A percentile compares a stretch with the other conserved stretches of the same genome.
These are phyloP conservation scores for Heloderma charlesbogerti DNA, from an alignment of 2,113 vertebrate genomes.

Conservation along the genomic window DNA sequence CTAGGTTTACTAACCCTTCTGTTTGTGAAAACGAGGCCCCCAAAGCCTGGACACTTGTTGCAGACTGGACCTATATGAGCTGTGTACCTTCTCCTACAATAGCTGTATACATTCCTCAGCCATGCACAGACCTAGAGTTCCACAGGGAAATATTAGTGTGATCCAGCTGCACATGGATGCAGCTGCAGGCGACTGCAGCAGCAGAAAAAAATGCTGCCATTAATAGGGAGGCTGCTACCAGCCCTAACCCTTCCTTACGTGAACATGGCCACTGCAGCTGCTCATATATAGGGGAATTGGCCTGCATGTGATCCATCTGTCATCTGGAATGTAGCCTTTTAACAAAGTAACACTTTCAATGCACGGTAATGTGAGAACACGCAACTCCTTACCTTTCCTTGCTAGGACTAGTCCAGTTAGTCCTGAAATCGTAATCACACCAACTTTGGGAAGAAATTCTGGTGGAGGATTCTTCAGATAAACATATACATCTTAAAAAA, in stretches of 20 bases:
- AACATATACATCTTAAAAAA: conserved; percentile 83
- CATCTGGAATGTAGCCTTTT: background rate
- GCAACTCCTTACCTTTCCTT: conserved; percentile 81
- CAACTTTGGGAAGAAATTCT: conserved; percentile 86
- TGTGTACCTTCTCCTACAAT: background rate
- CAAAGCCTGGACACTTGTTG: background rate
- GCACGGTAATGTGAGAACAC: background rate
- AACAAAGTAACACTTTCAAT: background rate
- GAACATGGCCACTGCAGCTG: background rate
- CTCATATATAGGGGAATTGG: background rate
- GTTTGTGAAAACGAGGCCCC: background rate
- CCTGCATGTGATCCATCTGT: background rate
- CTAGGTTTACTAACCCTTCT: background rate
- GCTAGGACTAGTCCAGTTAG: conserved; percentile 85
- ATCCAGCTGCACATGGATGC: too few relatives aligned
- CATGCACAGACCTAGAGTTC: background rate
- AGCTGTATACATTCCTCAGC: background rate
- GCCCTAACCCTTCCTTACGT: too few relatives aligned
- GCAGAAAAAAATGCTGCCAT: background rate
- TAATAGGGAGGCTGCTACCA: background rate
- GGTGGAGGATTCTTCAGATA: conserved; percentile 90
- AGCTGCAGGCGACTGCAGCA: too few relatives aligned
- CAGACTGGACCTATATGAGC: background rate
- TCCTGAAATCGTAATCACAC: conserved; percentile 85
- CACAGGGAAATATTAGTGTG: too few relatives aligned